phyloP scores from a whole-genome alignment of 2,113 vertebrate genomes.

The Cranoglanis bouderius region DNA sequence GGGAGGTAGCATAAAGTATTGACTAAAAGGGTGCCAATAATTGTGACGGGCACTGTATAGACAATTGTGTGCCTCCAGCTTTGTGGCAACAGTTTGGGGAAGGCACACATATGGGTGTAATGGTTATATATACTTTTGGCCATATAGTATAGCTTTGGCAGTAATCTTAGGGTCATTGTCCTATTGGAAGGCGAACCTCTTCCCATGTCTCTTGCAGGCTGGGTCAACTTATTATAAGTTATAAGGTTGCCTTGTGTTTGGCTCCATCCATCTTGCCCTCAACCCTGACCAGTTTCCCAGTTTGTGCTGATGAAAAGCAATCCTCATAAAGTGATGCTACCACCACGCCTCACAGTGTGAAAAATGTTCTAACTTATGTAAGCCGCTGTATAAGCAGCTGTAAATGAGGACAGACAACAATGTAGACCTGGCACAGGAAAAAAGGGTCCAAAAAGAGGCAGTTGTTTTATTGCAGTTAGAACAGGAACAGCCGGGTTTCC shows the following conservation, averaged over 20 bases:
- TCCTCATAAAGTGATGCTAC: neutral
- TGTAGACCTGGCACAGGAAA: neutral
- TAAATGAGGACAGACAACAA: slow-evolving; percentile 1
- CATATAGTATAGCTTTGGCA: neutral
- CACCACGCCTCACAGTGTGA: neutral
- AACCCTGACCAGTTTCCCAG: neutral
- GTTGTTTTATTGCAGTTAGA: slow-evolving; percentile 58
- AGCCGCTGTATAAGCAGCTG: neutral
- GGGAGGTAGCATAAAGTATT: too few relatives aligned
- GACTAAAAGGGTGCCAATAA: too few relatives aligned
- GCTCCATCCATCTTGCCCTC: neutral
- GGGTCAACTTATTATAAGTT: neutral
- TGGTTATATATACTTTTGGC: neutral
- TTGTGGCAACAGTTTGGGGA: neutral
- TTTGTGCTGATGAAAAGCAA: neutral
- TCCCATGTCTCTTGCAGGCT: neutral
- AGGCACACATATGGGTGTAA: neutral
- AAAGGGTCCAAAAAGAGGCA: slow-evolving; percentile 41
- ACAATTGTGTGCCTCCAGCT: neutral
- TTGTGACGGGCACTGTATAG: too few relatives aligned
- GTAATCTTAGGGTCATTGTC: neutral
- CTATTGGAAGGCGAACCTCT: neutral
- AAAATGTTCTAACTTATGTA: neutral
- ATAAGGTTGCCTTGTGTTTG: neutral
- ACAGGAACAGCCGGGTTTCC: slow-evolving; percentile 44